Evolutionary conservation across 2,888 invertebrate species (phyloP).

Genomic region (Mactromeris polynyma): DNA sequence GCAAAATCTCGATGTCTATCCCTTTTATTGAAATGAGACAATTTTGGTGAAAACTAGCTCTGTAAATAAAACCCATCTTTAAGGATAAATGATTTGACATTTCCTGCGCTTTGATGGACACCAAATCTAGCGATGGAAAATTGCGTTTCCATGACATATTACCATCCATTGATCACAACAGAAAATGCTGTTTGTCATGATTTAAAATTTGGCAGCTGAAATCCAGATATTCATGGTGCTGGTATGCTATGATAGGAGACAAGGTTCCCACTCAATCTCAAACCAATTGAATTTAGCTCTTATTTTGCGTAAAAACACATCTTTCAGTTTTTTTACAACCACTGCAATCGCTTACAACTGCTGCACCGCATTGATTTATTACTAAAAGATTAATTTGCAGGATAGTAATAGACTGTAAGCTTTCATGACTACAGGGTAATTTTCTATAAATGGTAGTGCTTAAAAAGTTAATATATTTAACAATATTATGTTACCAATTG

Average conservation of each 20-base stretch:
- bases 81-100: constrained; percentile 65
- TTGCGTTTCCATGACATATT: constrained; percentile 50
- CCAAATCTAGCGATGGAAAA: constrained; percentile 53
- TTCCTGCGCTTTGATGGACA: constrained; percentile 49
- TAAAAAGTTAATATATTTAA: background rate
- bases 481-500: background rate
- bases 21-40: background rate
- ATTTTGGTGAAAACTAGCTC: constrained; percentile 30
- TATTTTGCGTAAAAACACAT: background rate
- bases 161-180: constrained; percentile 41
- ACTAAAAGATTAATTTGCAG: background rate
- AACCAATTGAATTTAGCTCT: background rate
- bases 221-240: constrained; percentile 7
- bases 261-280: background rate
- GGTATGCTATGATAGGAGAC: background rate
- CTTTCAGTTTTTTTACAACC: background rate
- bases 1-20: background rate
- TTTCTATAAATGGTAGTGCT: background rate
- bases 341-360: background rate
- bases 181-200: constrained; percentile 47
- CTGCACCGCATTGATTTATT: background rate
- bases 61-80: constrained; percentile 65
- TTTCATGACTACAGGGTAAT: background rate
- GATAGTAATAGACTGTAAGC: background rate
- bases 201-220: constrained; percentile 40